These are phyloP conservation scores for Phalanger gymnotis DNA, from an alignment of 2,797 vertebrate genomes.

Conservation along the genomic window DNA sequence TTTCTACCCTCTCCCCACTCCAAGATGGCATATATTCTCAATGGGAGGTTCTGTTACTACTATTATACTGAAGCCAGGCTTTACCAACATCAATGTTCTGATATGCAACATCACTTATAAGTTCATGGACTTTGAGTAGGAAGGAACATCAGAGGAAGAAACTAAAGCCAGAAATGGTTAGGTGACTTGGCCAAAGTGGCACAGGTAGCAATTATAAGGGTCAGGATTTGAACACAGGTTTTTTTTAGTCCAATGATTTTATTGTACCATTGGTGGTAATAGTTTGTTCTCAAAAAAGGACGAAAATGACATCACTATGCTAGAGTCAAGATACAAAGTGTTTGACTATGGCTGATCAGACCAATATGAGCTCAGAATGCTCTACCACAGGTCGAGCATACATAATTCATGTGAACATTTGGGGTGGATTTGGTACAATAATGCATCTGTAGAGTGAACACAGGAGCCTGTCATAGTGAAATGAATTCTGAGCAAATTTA, in stretches of 20 bases:
- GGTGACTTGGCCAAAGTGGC: too few species aligned
- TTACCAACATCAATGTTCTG: too few species aligned
- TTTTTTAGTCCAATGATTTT: neutral
- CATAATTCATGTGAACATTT: neutral
- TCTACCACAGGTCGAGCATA: neutral
- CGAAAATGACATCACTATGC: neutral
- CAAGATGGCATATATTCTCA: too few species aligned
- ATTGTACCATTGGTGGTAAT: too few species aligned
- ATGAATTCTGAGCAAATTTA: constrained; percentile 36
- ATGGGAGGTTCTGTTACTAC: too few species aligned
- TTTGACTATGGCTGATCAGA: neutral
- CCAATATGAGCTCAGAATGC: neutral
- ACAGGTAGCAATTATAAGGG: neutral
- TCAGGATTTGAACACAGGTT: neutral
- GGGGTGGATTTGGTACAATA: neutral
- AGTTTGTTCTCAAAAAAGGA: neutral
- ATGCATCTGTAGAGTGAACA: neutral
- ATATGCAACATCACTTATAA: too few species aligned
- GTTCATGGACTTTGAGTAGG: too few species aligned
- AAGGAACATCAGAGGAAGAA: too few species aligned
- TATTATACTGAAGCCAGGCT: too few species aligned
- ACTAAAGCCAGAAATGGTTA: too few species aligned
- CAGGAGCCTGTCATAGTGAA: neutral
- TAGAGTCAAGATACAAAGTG: neutral
- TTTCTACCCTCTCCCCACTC: too few species aligned